Evolutionary conservation across 2,797 vertebrate species (phyloP).

Genomic region (Peromyscus melanophrys): DNA sequence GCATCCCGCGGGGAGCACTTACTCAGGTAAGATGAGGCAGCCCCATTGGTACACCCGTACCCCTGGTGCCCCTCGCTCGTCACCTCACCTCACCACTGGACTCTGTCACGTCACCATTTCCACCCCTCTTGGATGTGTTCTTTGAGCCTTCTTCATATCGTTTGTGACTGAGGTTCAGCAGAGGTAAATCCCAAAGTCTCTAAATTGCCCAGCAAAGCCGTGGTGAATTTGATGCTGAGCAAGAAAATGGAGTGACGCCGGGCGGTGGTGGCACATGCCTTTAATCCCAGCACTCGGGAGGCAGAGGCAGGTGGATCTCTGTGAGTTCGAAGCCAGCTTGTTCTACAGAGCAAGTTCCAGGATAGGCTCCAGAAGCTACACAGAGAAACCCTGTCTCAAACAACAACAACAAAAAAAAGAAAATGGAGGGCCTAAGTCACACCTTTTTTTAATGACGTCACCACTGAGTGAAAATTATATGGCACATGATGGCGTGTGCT

Average conservation of each 20-base stretch:
- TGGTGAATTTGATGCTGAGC: no score
- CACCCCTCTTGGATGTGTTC: not conserved
- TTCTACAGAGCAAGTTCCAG: no score
- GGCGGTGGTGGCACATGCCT: no score
- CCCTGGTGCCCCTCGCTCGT: rapidly evolving
- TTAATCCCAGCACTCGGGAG: no score
- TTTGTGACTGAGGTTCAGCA: not conserved
- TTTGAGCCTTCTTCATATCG: not conserved
- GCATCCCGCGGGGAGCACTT: constrained; percentile 96
- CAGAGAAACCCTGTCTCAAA: no score
- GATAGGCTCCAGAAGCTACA: no score
- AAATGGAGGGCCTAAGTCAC: not conserved
- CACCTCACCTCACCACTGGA: not conserved
- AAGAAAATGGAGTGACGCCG: no score
- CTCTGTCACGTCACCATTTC: not conserved
- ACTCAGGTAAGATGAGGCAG: constrained; percentile 92
- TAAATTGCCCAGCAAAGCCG: no score
- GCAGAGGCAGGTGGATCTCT: no score
- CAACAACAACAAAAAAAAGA: no score
- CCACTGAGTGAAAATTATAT: not conserved
- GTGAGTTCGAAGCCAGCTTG: no score
- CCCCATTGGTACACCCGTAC: rapidly evolving
- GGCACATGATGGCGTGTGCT: not conserved
- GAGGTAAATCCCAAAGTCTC: not conserved
- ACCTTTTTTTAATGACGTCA: not conserved